Conservation (phyloP, 2,797 vertebrate genomes). For the Chanos chanos region DNA sequence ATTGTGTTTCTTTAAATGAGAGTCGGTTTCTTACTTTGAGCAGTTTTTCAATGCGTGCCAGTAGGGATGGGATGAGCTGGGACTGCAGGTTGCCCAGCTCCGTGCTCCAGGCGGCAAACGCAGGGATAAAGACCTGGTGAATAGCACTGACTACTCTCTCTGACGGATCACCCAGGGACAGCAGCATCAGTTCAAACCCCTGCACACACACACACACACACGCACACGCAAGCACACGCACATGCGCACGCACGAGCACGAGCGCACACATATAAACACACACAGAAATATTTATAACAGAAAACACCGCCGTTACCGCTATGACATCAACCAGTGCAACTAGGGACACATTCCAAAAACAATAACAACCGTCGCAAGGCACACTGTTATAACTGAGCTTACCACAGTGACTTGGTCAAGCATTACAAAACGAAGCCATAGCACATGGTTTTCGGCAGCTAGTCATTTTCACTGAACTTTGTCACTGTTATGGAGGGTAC, state of each 20-base stretch:
- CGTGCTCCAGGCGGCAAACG: conserved; percentile 95
- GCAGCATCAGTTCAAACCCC: conserved; percentile 95
- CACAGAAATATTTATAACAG: too few species aligned
- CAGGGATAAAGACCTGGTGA: conserved; percentile 97
- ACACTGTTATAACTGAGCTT: too few species aligned
- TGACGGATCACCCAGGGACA: conserved; percentile 92
- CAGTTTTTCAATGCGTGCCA: conserved; percentile 92
- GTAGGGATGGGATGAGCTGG: conserved; percentile 89
- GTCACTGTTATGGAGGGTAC: too few species aligned
- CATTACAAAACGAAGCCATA: too few species aligned
- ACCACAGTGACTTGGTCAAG: too few species aligned
- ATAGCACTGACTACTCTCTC: conserved; percentile 93
- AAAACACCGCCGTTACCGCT: too few species aligned
- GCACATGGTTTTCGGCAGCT: too few species aligned
- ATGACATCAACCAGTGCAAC: too few species aligned
- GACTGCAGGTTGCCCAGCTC: conserved; percentile 89
- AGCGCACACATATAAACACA: not conserved
- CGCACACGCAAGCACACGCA: conserved; percentile 4
- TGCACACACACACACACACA: conserved; percentile 47
- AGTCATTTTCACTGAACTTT: too few species aligned
- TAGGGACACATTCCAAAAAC: not conserved
- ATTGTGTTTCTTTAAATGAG: not conserved
- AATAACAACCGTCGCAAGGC: too few species aligned
- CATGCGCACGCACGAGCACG: not conserved
- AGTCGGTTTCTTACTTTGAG: conserved; percentile 75